These are phyloP conservation scores for Cenopis cana DNA, from an alignment of 2,888 invertebrate genomes.

Conservation along the genomic window DNA sequence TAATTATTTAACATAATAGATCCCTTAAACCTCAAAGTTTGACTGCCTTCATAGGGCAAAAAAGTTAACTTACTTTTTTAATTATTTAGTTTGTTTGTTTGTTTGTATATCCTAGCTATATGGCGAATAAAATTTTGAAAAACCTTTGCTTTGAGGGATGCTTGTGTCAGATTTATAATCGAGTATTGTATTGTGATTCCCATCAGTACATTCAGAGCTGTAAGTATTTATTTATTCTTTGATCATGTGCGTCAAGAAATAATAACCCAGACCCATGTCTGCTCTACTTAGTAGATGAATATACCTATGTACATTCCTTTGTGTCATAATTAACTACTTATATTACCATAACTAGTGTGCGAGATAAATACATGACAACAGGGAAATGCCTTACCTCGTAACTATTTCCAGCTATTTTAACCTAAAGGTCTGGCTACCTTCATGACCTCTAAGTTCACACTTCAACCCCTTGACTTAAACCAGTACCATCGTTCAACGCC, in stretches of 20 bases:
- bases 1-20: no score
- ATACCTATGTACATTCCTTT: neutral
- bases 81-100: no score
- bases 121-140: no score
- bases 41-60: no score
- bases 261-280: neutral
- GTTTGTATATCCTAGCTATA: no score
- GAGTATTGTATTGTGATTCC: no score
- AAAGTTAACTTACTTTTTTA: no score
- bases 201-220: neutral
- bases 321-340: neutral
- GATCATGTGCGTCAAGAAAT: neutral
- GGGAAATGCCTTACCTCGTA: no score
- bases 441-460: slow-evolving; percentile 1
- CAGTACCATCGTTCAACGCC: slow-evolving; percentile 9
- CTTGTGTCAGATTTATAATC: no score
- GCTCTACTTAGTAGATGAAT: neutral
- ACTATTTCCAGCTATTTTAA: neutral
- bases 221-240: neutral
- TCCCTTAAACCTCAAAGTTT: no score
- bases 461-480: slow-evolving; percentile 7
- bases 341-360: neutral
- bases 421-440: neutral
- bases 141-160: no score
- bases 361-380: no score